Conservation (phyloP, 2,888 invertebrate species). For the Heliconius erato region DNA sequence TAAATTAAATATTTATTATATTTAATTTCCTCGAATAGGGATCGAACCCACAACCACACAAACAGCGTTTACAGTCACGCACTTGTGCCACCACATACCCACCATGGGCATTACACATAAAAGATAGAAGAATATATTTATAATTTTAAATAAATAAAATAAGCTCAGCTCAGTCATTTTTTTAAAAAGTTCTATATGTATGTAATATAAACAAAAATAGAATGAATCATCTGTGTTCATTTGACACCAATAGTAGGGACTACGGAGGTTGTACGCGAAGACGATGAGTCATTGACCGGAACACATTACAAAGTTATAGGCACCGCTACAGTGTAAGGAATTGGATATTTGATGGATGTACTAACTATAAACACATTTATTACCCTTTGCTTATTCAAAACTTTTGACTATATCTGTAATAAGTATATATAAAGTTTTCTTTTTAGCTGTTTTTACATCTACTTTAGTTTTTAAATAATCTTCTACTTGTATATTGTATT, state of each 20-base stretch:
- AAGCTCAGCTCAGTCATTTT: not conserved
- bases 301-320: constrained; percentile 32
- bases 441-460: too few relatives aligned
- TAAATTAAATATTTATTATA: too few relatives aligned
- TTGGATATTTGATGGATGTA: constrained; percentile 27
- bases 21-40: not conserved
- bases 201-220: constrained; percentile 26
- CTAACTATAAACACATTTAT: too few relatives aligned
- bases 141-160: not conserved
- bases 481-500: too few relatives aligned
- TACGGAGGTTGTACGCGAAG: constrained; percentile 40
- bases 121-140: not conserved
- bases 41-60: not conserved
- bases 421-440: too few relatives aligned
- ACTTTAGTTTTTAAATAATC: too few relatives aligned
- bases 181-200: not conserved
- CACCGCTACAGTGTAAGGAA: constrained; percentile 24
- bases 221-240: constrained; percentile 39
- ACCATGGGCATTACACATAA: not conserved
- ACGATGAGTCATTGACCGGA: constrained; percentile 49
- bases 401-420: too few relatives aligned
- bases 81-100: not conserved
- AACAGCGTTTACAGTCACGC: too few relatives aligned
- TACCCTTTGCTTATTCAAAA: too few relatives aligned
- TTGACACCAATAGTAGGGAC: constrained; percentile 36